Base-by-base conservation (phyloP, 2,797 vertebrate species). In the Pipistrellus pipistrellus region DNA sequence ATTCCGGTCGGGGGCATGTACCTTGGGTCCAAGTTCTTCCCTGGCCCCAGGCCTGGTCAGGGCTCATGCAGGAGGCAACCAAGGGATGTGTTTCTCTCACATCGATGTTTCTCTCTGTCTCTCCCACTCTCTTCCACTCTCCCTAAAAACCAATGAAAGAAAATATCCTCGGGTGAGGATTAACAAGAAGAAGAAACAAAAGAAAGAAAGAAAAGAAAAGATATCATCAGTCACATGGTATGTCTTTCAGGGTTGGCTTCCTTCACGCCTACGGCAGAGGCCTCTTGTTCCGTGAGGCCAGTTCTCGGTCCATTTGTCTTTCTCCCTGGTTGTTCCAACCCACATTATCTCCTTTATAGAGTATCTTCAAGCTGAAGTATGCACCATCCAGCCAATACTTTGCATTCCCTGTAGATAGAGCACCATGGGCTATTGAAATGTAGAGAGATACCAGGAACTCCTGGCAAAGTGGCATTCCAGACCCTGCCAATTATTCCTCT, bases 181-280 rank as follows among this genome's bases (percentile, higher is more conserved):
- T 62, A 30, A 14, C 59, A 62, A 62, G 6, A 62, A 62, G 57
- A 62, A 62, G 27, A 15, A 41, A 41, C 38, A 41, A 41, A 41
- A 27, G 57, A 59, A 27, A 10, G 9, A 55, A 62, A 30, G 5
- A 30, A 27, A 62, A 72, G 51, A 27, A 44, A 44, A 83, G 13
- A 21, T 30, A 3, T 15, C 4, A 3, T 46, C 53, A 30, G 48
- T 53, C 7, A 8, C 0, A 0, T 0, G 20, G 2, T 2, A 9
- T 35, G 44, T 57, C 8, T 12, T 53, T 62, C 32, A 51, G 17
- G n/a, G 32, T 20, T 59, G 25, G n/a, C 30, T 48, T 66, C 12
- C 14, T 32, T 72, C 18, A 71, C 2, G 2, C 9, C 10, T 4
- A 35, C 18, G 76, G 51, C 69, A 38, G 66, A 1, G 2, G 59